These are phyloP conservation scores for Olivierus martensii DNA, from an alignment of 1,140 invertebrate genomes.

Conservation along the genomic window DNA sequence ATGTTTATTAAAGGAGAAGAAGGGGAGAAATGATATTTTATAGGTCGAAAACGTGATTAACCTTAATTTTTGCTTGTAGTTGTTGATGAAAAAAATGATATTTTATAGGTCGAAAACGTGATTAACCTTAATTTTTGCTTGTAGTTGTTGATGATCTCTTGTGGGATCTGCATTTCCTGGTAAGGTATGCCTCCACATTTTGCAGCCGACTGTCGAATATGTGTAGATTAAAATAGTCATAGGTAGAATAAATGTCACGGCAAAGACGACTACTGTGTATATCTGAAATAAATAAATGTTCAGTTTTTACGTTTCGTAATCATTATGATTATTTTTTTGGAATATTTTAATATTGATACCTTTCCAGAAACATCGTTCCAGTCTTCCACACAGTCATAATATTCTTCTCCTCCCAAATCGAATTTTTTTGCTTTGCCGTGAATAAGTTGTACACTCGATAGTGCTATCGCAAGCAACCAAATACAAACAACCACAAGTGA, in stretches of 20 bases:
- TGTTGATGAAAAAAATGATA: conserved; percentile 24
- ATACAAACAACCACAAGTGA: conserved; percentile 30
- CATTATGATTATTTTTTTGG: no score
- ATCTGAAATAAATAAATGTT: conserved; percentile 14
- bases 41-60: conserved; percentile 17
- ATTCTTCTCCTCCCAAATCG: conserved; percentile 22
- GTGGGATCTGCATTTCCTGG: conserved; percentile 37
- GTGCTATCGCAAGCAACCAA: conserved; percentile 32
- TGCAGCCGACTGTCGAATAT: conserved; percentile 32
- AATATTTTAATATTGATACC: conserved; percentile 1
- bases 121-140: conserved; percentile 37
- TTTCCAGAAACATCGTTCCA: conserved; percentile 21
- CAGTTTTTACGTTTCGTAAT: no score
- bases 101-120: background rate
- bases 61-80: conserved; percentile 37
- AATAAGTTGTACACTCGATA: conserved; percentile 33
- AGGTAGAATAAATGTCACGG: conserved; percentile 37
- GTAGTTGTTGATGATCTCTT: conserved; percentile 33
- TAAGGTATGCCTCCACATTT: conserved; percentile 32
- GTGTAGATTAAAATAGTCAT: conserved; percentile 35
- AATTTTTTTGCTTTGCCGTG: conserved; percentile 27
- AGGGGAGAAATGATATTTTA: background rate
- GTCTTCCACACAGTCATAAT: conserved; percentile 29
- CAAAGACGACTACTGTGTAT: conserved; percentile 36
- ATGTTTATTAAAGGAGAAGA: background rate